A percentile compares a stretch with the other conserved stretches of the same genome.
Evolutionary conservation across 35 echinoderm and acorn worm genomes (phyloP).

Genomic region (Holothuria glaberrima): DNA sequence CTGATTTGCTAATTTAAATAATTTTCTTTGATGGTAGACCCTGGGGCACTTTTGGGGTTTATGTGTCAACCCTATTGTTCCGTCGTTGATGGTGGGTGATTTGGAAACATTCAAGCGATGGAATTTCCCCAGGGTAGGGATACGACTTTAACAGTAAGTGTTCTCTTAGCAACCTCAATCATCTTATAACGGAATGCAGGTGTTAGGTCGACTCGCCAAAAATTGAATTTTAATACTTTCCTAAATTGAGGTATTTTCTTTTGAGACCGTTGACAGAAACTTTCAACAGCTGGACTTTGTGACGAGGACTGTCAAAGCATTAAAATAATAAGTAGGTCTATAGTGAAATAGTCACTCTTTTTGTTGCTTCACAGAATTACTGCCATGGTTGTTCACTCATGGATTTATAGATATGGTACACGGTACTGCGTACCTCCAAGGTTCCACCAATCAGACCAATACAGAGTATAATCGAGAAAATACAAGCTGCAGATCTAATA

Average conservation of each 20-base stretch:
- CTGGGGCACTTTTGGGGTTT: slow-evolving; percentile 33
- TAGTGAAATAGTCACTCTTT: too few species aligned
- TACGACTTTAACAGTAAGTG: neutral
- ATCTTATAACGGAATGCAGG: slow-evolving; percentile 37
- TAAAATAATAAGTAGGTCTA: too few species aligned
- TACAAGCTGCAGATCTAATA: too few species aligned
- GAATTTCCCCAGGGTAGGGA: neutral
- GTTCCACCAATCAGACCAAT: too few species aligned
- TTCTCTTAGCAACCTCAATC: slow-evolving; percentile 21
- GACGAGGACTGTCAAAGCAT: too few species aligned
- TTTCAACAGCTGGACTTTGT: too few species aligned
- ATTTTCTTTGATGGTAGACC: slow-evolving; percentile 15
- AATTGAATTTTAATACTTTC: slow-evolving; percentile 7
- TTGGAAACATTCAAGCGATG: neutral
- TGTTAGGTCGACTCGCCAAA: neutral
- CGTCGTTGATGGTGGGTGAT: neutral
- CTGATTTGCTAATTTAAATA: slow-evolving; percentile 48
- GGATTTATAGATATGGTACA: too few species aligned
- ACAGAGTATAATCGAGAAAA: too few species aligned
- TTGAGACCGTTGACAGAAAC: too few species aligned
- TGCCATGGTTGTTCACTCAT: too few species aligned
- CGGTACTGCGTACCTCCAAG: too few species aligned
- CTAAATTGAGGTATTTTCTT: neutral
- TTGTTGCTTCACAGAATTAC: too few species aligned
- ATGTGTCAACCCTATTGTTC: slow-evolving; percentile 41